Evolutionary conservation across 2,888 invertebrate species (phyloP).

Genomic region (Dioctria rufipes): DNA sequence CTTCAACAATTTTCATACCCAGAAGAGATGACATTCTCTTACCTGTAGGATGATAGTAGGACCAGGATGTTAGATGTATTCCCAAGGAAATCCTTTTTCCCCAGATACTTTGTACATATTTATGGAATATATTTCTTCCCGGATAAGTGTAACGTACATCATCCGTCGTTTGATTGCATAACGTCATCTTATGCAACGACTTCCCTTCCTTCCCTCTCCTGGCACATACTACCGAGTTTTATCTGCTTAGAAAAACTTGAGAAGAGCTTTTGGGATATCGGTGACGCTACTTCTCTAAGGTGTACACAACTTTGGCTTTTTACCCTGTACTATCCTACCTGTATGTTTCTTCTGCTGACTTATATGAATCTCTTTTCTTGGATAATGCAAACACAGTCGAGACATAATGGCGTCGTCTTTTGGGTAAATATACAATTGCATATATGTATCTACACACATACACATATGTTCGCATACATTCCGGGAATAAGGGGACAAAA

Average conservation of each 20-base stretch:
- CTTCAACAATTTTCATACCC: neutral
- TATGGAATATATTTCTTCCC: constrained; percentile 46
- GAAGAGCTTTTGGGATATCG: constrained; percentile 42
- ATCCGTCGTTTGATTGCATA: constrained; percentile 50
- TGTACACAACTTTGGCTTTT: constrained; percentile 36
- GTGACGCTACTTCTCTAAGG: constrained; percentile 9
- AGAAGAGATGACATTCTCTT: constrained; percentile 38
- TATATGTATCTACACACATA: neutral
- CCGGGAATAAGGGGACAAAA: constrained; percentile 20
- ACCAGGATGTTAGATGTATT: neutral
- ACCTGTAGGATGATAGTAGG: neutral
- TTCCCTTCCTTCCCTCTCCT: neutral
- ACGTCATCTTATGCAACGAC: constrained; percentile 47
- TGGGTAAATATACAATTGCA: constrained; percentile 47
- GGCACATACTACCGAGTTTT: neutral
- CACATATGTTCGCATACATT: neutral
- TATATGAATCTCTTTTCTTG: constrained; percentile 38
- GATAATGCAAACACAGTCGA: constrained; percentile 50
- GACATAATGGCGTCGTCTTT: constrained; percentile 49
- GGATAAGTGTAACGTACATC: constrained; percentile 44
- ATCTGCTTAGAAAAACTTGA: constrained; percentile 12
- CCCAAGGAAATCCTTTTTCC: constrained; percentile 40
- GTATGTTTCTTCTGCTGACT: constrained; percentile 19
- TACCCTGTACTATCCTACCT: neutral
- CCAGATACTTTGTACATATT: constrained; percentile 47